A percentile compares a stretch with the other conserved stretches of the same genome.
These are phyloP conservation scores for Lasioglossum zephyrum DNA, from an alignment of 2,888 invertebrate species.

Conservation along the genomic window DNA sequence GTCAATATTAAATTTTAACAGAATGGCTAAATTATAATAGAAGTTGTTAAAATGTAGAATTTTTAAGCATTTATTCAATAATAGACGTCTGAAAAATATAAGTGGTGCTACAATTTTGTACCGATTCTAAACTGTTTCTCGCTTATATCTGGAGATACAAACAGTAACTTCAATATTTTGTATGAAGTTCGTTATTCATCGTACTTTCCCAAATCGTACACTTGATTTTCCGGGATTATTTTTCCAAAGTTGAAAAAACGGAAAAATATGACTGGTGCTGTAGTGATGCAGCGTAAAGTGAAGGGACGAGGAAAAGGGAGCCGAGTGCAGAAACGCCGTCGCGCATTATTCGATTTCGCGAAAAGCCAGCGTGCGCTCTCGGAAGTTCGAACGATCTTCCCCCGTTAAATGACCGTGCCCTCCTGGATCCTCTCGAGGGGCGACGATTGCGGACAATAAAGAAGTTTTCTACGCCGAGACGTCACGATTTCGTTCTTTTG, in stretches of 20 bases:
- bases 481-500: constrained; percentile 57
- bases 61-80: too few relatives aligned
- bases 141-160: neutral
- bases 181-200: neutral
- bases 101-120: neutral
- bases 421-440: constrained; percentile 40
- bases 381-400: constrained; percentile 34
- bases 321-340: constrained; percentile 4
- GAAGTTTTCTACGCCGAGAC: constrained; percentile 40
- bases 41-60: too few relatives aligned
- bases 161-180: neutral
- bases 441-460: constrained; percentile 22
- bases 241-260: neutral
- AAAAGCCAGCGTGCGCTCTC: constrained; percentile 20
- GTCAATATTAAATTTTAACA: too few relatives aligned
- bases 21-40: too few relatives aligned
- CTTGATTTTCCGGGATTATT: neutral
- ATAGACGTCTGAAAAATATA: neutral
- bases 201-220: neutral
- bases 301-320: neutral
- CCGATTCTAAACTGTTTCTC: neutral
- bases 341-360: constrained; percentile 54
- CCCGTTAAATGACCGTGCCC: constrained; percentile 60
- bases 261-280: neutral
- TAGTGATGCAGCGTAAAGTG: neutral